Evolutionary conservation across 1,140 invertebrate species (phyloP), one percentile per base, ranked within the genome.

Genomic region (Drosophila truncata): DNA sequence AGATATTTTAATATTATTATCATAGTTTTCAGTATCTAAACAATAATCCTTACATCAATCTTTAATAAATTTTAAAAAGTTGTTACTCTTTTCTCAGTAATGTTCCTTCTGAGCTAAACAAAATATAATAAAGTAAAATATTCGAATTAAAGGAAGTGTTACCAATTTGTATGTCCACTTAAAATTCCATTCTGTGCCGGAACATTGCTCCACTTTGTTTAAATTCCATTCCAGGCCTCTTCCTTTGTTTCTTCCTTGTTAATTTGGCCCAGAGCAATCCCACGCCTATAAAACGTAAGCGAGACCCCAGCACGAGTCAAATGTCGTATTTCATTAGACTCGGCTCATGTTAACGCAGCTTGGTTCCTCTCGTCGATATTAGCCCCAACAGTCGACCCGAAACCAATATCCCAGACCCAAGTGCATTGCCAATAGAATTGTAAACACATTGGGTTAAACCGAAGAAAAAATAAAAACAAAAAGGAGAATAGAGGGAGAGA

Each of bases 311-410:
- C 82, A 90, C 85, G 85, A 90, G 85, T 90, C 85, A 90, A 90
- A 90, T 90, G 85, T 90, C 85, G 85, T 90, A 90, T 90, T 90
- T 90, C 78, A 90, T 90, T 90, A 90, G 86, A 52, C 69, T 54
- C 33, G 66, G 76, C 39, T 64, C 80, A 85, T 88, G 84, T 85
- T 81, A 81, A 79, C 70, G 63, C 85, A 84, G 84, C 80, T 76
- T 25, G 27, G 52, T 39, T 47, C 54, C 66, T 49, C 66, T 25
- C 14, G 16, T 54, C 46, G 25, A 44, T 39, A 23, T 44, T 54
- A 54, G 20, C 50, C 55, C 39, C 55, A 44, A 60, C 49, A 47
- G 41, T 11, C 29, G 52, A 72, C 47, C 41, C 42, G 41, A 49
- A 59, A 35, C 29, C 66, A 71, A 58, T 67, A 67, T 20, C 37